A percentile compares a stretch with the other conserved stretches of the same genome.
Conservation (phyloP, 2,797 vertebrate species). For the Cetoscarus ocellatus region DNA sequence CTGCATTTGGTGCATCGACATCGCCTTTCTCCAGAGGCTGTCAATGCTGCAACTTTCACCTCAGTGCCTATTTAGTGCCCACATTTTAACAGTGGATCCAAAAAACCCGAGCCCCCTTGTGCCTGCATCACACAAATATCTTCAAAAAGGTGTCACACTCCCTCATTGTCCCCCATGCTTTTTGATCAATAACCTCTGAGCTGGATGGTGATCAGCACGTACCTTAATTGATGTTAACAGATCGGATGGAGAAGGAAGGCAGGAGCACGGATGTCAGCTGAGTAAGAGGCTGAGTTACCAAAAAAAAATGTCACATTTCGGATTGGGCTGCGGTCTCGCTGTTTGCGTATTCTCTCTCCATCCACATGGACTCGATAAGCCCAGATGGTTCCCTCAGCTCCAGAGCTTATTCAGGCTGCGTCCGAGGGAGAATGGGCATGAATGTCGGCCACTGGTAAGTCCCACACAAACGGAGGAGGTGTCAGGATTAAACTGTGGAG, state of each 20-base stretch:
- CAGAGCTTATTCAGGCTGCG: conserved; percentile 47
- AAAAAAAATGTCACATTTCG: conserved; percentile 83
- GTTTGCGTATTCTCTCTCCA: conserved; percentile 58
- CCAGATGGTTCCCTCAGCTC: conserved; percentile 60
- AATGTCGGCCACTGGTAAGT: conserved; percentile 11
- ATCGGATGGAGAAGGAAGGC: conserved; percentile 52
- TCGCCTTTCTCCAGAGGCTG: conserved; percentile 41
- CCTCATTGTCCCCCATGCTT: background rate
- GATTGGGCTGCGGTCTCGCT: conserved; percentile 40
- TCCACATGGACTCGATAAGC: conserved; percentile 62
- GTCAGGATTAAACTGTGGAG: conserved; percentile 24
- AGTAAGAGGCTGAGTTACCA: conserved; percentile 15
- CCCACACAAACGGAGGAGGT: conserved; percentile 14
- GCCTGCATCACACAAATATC: conserved; percentile 24
- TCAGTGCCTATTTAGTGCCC: conserved; percentile 19
- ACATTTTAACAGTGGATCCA: conserved; percentile 13
- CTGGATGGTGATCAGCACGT: conserved; percentile 59
- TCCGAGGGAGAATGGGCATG: conserved; percentile 33
- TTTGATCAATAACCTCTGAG: conserved; percentile 29
- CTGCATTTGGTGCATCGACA: conserved; percentile 70
- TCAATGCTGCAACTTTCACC: conserved; percentile 58
- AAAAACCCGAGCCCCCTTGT: conserved; percentile 9
- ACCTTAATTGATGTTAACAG: conserved; percentile 78
- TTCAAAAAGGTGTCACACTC: conserved; percentile 20
- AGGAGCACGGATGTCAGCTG: conserved; percentile 55